Percentiles rank a stretch among this genome's conserved stretches.
Conservation (phyloP, 2,888 invertebrate genomes). For the Gastrophysa polygoni region DNA sequence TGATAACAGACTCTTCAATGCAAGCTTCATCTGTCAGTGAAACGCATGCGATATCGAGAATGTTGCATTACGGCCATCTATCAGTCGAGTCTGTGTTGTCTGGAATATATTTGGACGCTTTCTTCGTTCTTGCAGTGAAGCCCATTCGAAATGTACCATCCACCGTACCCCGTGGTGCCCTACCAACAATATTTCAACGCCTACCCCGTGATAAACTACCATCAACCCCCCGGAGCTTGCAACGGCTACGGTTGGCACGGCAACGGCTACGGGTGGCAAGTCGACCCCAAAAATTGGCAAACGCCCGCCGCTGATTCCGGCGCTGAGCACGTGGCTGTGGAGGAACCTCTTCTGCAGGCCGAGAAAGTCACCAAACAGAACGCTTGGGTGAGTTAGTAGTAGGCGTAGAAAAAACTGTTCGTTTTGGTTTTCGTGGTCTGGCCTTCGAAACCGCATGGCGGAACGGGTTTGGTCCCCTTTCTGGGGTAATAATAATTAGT, state of each 20-base stretch:
- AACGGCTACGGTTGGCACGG: conserved; percentile 59
- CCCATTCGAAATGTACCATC: conserved; percentile 33
- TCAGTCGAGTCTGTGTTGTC: no score
- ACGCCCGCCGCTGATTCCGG: conserved; percentile 45
- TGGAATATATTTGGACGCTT: no score
- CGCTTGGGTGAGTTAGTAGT: conserved; percentile 51
- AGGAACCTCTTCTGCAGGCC: conserved; percentile 52
- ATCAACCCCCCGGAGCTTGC: conserved; percentile 52
- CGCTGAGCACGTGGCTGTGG: conserved; percentile 41
- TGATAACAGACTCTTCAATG: no score
- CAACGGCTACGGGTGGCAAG: conserved; percentile 58
- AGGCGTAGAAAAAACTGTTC: no score
- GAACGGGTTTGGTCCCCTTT: no score
- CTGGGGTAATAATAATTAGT: no score
- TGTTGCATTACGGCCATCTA: no score
- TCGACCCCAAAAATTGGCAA: conserved; percentile 54
- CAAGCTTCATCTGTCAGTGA: no score
- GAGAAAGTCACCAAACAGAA: conserved; percentile 53
- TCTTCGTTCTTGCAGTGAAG: conserved; percentile 8
- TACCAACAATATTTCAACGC: conserved; percentile 55
- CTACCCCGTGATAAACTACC: conserved; percentile 53
- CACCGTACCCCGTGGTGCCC: conserved; percentile 37
- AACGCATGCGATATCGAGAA: no score
- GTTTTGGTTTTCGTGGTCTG: not conserved
- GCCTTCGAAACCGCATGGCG: not conserved